Conservation (phyloP, 2,888 invertebrate genomes). For the Dicyrtoma fusca region DNA sequence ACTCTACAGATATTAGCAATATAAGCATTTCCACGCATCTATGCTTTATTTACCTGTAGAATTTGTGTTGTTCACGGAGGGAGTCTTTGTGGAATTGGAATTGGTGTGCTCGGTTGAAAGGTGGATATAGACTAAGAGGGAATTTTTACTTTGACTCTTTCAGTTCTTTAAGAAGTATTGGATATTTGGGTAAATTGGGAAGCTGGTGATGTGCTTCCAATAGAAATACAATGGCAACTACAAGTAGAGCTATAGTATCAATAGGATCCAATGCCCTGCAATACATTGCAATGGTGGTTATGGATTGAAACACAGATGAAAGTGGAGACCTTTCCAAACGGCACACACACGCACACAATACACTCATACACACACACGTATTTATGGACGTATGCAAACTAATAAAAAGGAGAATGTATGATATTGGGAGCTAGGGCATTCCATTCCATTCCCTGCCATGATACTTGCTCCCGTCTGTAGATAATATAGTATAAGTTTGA, state of each 20-base stretch:
- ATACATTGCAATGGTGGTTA: slow-evolving; percentile 22
- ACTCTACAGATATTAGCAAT: too few species aligned
- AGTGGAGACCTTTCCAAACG: slow-evolving; percentile 32
- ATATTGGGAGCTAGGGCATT: slow-evolving; percentile 20
- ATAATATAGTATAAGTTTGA: not conserved
- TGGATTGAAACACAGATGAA: slow-evolving; percentile 35
- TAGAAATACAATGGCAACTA: slow-evolving; percentile 1
- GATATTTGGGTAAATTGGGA: slow-evolving; percentile 35
- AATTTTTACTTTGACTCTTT: slow-evolving; percentile 24
- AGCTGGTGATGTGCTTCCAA: slow-evolving; percentile 26
- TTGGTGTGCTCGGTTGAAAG: too few species aligned
- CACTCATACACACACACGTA: slow-evolving; percentile 13
- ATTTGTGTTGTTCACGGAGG: too few species aligned
- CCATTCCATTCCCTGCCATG: slow-evolving; percentile 8
- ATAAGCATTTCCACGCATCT: too few species aligned
- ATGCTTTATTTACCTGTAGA: too few species aligned
- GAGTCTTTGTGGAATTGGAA: too few species aligned
- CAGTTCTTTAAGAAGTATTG: slow-evolving; percentile 9
- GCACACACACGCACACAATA: slow-evolving; percentile 15
- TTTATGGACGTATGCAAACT: slow-evolving; percentile 31
- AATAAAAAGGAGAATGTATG: slow-evolving; percentile 29
- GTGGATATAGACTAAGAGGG: slow-evolving; percentile 4
- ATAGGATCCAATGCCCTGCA: slow-evolving; percentile 2
- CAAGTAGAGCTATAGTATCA: not conserved
- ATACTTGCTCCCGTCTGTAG: too few species aligned